Base-by-base conservation (phyloP, 1,140 invertebrate species). In the Phortica variegata region DNA sequence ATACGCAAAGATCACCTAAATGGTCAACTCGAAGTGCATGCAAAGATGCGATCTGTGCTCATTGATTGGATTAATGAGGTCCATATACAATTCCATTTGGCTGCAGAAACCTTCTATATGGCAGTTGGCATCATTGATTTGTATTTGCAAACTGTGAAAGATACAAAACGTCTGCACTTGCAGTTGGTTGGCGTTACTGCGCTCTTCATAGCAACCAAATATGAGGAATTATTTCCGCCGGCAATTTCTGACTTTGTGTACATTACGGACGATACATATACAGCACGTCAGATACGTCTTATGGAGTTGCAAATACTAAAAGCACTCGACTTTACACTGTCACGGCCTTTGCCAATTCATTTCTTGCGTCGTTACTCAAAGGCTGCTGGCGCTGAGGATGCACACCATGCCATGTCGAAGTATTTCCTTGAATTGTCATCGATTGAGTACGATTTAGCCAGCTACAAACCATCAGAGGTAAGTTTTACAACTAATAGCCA, bases 51-150 rank as follows among this genome's bases (percentile, higher is more conserved):
- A 49, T 79, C 85, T 6, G 87, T 95, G 29, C 79, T 95, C 1
- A 81, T 98, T 51, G 93, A 98, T 75, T 98, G 95, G 95, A 77
- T 98, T 18, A 87, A 95, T 16, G 92, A 96, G 69, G 92, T 97
- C 10, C 93, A 97, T 66, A 77, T 82, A 49, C 87, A 92, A 71
- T 98, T 97, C 72, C 85, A 85, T 52, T 78, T 97, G 10, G 77
- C 89, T n/a, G 84, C 89, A 58, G 95, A 98, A 77, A 97, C 95
- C 3, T 84, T 97, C 19, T 93, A 93, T 75, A 78, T 97, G 56
- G 87, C 91, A 36, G 85, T 97, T 37, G 85, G 88, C 43, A 88
- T 95, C 16, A 83, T 97, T 54, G 95, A 98, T 79, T 81, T 91
- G 60, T 97, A 91, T 80, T 81, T 97, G 54, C 90, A 95, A 84